Base-by-base conservation (phyloP, 2,113 vertebrate genomes). In the Sinocyclocheilus grahami region DNA sequence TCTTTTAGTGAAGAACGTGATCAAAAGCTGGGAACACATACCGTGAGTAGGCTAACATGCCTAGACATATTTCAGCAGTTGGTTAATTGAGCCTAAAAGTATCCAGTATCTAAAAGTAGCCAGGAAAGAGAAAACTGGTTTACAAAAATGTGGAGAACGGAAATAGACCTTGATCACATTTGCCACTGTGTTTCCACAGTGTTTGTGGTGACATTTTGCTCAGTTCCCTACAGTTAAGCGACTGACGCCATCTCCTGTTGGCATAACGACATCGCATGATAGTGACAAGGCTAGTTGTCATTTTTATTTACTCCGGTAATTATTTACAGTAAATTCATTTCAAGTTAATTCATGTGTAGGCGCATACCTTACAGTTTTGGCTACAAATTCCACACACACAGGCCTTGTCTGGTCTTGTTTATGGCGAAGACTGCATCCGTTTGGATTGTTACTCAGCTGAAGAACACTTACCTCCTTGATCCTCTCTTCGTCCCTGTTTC, bases 161-260 rank as follows among this genome's bases (percentile, higher is more conserved):
- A 27, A 46, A 81, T 22, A 42, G 18, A 75, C 39, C 39, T 3
- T 63, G 0, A 42, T 18, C 12, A 24, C 39, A 24, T 24, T 27
- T 37, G 51, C 30, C 53, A 3, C 4, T 3, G 16, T 22, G 51
- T 42, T 42, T 42, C 7, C 7, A 9, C 6, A 9, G 39, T 63
- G 20, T 42, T n/a, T 8, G 8, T 9, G 37, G 1, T 4, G 42
- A 51, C 9, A 7, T 4, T 11, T 82, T 24, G 37, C 0, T 13
- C 62, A 13, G 3, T 48, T 2, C 30, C 18, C 46, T 11, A 72
- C 20, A 37, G 48, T 58, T 74, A 58, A 72, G 82, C 51, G 46
- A 58, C 20, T 37, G 82, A 37, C 30, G 67, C 82, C 65, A 83
- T 71, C 82, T 83, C 39, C 46, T 83, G 82, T 20, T 14, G 9